Percentiles rank a stretch among this genome's conserved stretches.
Evolutionary conservation across 64 coral and sea anemone species (phyloP).

Genomic region (Porites lutea): DNA sequence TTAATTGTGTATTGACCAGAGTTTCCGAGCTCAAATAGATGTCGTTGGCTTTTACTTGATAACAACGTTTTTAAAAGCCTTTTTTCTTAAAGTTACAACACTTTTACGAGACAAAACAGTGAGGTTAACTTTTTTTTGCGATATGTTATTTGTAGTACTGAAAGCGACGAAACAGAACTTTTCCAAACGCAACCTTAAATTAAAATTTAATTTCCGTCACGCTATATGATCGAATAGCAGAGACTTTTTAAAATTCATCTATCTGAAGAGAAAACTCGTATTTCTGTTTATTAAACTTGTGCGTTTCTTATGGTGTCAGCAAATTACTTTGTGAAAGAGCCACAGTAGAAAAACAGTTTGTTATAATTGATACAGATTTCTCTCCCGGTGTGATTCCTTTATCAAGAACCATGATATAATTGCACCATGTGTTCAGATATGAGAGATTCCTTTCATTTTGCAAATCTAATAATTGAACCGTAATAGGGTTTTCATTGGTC

Average conservation of each 20-base stretch:
- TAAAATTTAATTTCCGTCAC: neutral
- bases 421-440: neutral
- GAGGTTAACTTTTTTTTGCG: neutral
- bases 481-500: constrained; percentile 20
- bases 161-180: constrained; percentile 5
- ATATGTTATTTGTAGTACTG: neutral
- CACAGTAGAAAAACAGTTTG: neutral
- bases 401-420: neutral
- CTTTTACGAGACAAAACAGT: neutral
- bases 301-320: neutral
- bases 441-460: neutral
- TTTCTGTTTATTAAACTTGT: neutral
- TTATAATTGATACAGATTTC: no score
- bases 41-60: neutral
- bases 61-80: neutral
- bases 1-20: no score
- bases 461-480: neutral
- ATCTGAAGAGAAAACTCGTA: neutral
- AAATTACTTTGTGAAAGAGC: neutral
- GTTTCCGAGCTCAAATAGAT: neutral
- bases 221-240: neutral
- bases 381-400: constrained; percentile 22
- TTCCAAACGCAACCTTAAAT: neutral
- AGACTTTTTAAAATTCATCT: neutral
- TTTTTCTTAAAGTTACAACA: neutral